phyloP scores from a whole-genome alignment of 2,113 vertebrate species.

The Cisticola juncidis region DNA sequence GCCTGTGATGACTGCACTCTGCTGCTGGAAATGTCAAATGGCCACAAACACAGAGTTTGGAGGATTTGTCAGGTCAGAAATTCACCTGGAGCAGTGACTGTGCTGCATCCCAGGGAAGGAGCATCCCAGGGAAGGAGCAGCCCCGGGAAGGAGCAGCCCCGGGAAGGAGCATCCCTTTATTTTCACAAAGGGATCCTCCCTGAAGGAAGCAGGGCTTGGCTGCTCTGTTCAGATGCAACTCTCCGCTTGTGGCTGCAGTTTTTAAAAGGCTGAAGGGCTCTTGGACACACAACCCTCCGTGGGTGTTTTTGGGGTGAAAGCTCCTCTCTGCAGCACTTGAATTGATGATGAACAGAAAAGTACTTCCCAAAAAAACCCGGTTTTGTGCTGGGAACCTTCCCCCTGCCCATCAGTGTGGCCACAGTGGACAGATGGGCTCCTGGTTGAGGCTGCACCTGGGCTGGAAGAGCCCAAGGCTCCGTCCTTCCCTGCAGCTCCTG shows the following conservation, averaged over 20 bases:
- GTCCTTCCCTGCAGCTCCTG: not conserved
- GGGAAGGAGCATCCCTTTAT: not conserved
- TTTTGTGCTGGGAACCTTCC: not conserved
- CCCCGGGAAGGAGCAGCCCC: not conserved
- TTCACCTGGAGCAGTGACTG: rapidly evolving
- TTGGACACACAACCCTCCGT: too few species aligned
- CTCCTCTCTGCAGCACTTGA: not conserved
- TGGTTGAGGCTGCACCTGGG: not conserved
- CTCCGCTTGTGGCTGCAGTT: rapidly evolving
- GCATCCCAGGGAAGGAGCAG: not conserved
- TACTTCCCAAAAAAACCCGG: not conserved
- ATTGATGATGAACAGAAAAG: not conserved
- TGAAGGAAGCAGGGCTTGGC: not conserved
- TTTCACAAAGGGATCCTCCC: not conserved
- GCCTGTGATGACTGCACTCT: not conserved
- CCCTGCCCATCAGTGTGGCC: rapidly evolving
- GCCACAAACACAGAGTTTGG: not conserved
- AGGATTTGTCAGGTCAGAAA: not conserved
- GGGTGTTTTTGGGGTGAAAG: not conserved
- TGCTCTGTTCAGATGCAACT: rapidly evolving
- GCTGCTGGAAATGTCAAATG: not conserved
- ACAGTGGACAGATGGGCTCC: not conserved
- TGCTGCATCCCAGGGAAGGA: not conserved
- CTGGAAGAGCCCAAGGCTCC: not conserved
- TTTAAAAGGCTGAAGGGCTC: not conserved